Conservation (phyloP, 1,140 invertebrate species). For the Coelopa frigida region DNA sequence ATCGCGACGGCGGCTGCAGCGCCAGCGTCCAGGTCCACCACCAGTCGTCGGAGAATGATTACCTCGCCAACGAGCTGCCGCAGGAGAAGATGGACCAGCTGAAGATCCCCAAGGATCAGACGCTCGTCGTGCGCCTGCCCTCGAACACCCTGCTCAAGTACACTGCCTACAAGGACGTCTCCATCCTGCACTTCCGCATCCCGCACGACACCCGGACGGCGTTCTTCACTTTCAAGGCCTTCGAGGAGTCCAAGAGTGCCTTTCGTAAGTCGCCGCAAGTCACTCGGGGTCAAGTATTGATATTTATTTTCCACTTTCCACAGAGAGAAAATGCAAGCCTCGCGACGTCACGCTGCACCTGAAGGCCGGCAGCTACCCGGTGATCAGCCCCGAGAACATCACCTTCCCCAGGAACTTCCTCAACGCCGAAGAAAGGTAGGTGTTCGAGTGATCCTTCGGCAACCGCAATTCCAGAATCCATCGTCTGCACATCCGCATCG, state of each 20-base stretch:
- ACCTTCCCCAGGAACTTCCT: constrained; percentile 59
- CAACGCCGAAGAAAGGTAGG: constrained; percentile 44
- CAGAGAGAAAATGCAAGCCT: constrained; percentile 50
- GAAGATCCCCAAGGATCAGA: constrained; percentile 27
- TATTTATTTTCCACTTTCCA: background rate
- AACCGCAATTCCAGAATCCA: too few relatives aligned
- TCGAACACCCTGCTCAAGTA: constrained; percentile 41
- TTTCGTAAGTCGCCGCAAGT: constrained; percentile 32
- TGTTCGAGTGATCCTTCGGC: too few relatives aligned
- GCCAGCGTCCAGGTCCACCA: constrained; percentile 24
- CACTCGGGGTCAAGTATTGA: background rate
- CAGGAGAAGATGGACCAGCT: constrained; percentile 26
- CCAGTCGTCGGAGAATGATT: constrained; percentile 15
- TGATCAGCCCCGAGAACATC: constrained; percentile 67
- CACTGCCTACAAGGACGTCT: constrained; percentile 41
- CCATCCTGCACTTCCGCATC: constrained; percentile 40
- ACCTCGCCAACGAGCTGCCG: constrained; percentile 18
- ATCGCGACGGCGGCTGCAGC: background rate
- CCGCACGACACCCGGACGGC: constrained; percentile 29
- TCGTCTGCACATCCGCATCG: too few relatives aligned
- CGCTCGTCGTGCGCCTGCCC: constrained; percentile 35
- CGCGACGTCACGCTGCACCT: constrained; percentile 57
- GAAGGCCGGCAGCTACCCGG: constrained; percentile 68
- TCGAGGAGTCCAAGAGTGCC: constrained; percentile 38
- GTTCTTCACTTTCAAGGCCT: constrained; percentile 39